Base-by-base conservation (phyloP, 2,888 invertebrate species). In the Dasysyrphus albostriatus region DNA sequence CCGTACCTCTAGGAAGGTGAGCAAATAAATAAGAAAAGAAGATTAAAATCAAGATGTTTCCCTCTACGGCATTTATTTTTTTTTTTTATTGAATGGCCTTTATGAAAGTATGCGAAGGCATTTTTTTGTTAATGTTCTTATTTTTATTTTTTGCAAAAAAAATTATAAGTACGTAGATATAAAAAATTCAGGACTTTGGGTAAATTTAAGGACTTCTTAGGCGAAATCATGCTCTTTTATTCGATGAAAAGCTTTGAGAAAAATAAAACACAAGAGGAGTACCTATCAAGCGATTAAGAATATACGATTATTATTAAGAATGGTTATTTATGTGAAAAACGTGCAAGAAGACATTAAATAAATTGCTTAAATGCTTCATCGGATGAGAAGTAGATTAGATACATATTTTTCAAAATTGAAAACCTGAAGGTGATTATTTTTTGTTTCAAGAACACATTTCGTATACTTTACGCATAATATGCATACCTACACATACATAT, bases 1-100 rank as follows among this genome's bases (percentile, higher is more conserved):
- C 51, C 69, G 51, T 24, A 54, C 69, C 69, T 54, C 10, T 67
- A 16, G 24, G n/a, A 37, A 76, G 56, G 44, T 58, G 44, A 56
- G 51, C 44, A 51, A 51, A 19, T 24, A 24, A 24, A 67, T 47
- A 63, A 37, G 56, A 32, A 59, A 69, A 16, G n/a, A 12, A 72
- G 39, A 65, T 69, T 51, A 69, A 10, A 69, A 69, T 69, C 69
- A 69, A 69, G 69, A 69, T 69, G 69, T 19, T 69, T 37, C 51
- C 67, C 69, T 54, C 39, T n/a, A 69, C 51, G 51, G 51, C 14
- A 39, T 69, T 69, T 69, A 51, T 69, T 59, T 69, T 24, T 24
- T 24, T 69, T 59, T 69, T 24, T 24, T 24, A 24, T 51, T 51
- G 47, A 47, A 49, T 37, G 24, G 67, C 34, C n/a, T 34, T 32